These are phyloP conservation scores for Cylloceria caligata DNA, from an alignment of 2,888 invertebrate species.

Conservation along the genomic window DNA sequence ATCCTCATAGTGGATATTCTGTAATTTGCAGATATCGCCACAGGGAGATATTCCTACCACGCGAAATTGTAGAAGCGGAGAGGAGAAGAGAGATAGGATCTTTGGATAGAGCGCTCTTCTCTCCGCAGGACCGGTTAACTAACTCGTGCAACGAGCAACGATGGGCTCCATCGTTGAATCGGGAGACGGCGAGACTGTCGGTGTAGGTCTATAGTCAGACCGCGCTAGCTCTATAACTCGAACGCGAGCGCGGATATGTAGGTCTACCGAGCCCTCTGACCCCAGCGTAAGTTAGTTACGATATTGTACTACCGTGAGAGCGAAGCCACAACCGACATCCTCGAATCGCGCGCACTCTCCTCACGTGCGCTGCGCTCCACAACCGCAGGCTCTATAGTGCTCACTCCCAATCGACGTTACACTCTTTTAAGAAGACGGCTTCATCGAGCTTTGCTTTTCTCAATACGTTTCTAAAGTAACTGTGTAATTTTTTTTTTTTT, in stretches of 20 bases:
- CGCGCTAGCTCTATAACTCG: conserved; percentile 12
- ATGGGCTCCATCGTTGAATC: conserved; percentile 1
- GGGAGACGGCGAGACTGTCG: background rate
- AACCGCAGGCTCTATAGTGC: no score
- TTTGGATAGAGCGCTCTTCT: conserved; percentile 25
- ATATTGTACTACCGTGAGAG: conserved; percentile 74
- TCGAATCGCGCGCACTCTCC: conserved; percentile 45
- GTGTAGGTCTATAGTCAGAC: background rate
- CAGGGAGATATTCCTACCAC: conserved; percentile 29
- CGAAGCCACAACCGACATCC: conserved; percentile 62
- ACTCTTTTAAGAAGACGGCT: background rate
- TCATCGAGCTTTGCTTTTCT: no score
- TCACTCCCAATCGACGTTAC: background rate
- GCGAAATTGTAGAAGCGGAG: conserved; percentile 15
- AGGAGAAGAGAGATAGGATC: conserved; percentile 46
- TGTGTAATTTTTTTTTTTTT: no score
- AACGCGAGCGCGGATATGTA: conserved; percentile 70
- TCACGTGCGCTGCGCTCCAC: conserved; percentile 16
- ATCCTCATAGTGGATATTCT: conserved; percentile 44
- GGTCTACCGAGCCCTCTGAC: conserved; percentile 71
- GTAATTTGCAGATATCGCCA: conserved; percentile 44
- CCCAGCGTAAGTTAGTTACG: conserved; percentile 73
- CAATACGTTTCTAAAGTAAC: no score
- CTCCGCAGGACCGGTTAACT: conserved; percentile 31
- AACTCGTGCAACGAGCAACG: conserved; percentile 41